Percentiles rank a stretch among this genome's conserved stretches.
These are phyloP conservation scores for Tamias sibiricus DNA, from an alignment of 2,113 vertebrate genomes.

Conservation along the genomic window DNA sequence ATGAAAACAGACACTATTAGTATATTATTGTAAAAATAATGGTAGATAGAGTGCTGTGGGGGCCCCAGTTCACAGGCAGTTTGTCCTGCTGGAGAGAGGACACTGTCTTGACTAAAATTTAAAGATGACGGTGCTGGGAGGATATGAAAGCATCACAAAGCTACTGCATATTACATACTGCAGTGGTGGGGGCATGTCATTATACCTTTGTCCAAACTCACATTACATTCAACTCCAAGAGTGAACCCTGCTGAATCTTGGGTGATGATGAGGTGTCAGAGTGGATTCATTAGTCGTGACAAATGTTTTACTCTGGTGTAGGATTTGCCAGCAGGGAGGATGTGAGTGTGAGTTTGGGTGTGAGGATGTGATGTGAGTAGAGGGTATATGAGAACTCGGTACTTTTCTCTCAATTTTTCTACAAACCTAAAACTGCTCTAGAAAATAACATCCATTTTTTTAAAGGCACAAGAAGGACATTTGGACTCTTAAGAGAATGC, in stretches of 20 bases:
- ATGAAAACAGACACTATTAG: neutral
- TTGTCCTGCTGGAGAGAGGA: neutral
- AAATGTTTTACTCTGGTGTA: neutral
- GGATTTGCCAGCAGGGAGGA: neutral
- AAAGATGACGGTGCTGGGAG: neutral
- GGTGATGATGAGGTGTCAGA: too few relatives aligned
- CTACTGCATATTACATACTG: neutral
- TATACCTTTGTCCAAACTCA: neutral
- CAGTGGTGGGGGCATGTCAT: too few relatives aligned
- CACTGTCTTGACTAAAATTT: neutral
- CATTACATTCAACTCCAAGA: neutral
- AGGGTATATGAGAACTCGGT: neutral
- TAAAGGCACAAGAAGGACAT: neutral
- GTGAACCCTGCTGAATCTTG: neutral
- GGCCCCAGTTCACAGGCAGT: neutral
- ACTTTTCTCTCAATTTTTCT: neutral
- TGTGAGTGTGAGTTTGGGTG: too few relatives aligned
- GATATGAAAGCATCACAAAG: neutral
- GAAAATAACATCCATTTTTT: neutral
- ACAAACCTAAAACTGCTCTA: neutral
- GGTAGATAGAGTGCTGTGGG: neutral
- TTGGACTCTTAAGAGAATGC: neutral
- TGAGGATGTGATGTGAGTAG: too few relatives aligned
- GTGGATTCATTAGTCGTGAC: neutral
- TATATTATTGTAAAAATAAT: neutral